phyloP scores from a whole-genome alignment of 2,113 vertebrate species.

The Tetrao urogallus region DNA sequence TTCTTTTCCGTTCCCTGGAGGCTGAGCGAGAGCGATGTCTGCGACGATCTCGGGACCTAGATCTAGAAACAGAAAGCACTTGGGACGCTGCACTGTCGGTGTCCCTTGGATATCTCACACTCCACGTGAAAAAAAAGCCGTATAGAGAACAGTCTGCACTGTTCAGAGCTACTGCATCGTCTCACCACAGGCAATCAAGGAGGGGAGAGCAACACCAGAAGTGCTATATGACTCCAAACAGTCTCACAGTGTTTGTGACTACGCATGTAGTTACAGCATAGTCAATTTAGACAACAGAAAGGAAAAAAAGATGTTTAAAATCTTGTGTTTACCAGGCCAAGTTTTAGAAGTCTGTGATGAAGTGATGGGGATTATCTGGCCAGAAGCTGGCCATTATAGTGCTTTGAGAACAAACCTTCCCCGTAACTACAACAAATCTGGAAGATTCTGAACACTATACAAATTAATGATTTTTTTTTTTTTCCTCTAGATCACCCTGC shows the following conservation, averaged over 20 bases:
- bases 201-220: background rate
- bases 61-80: conserved; percentile 63
- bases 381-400: background rate
- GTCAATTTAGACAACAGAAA: background rate
- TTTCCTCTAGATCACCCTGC: background rate
- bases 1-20: conserved; percentile 82
- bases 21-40: conserved; percentile 82
- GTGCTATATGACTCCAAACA: background rate
- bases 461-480: background rate
- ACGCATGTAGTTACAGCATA: background rate
- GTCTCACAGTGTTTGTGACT: background rate
- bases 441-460: background rate
- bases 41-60: conserved; percentile 82
- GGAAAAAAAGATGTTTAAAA: background rate
- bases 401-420: background rate
- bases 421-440: background rate
- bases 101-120: background rate
- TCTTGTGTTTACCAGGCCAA: background rate
- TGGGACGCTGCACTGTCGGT: background rate
- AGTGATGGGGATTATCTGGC: background rate
- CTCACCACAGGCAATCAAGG: background rate
- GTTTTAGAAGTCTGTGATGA: background rate
- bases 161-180: background rate
- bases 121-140: background rate
- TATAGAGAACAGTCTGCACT: background rate